These are phyloP conservation scores for Hippopotamus amphibius DNA, from an alignment of 2,113 vertebrate species.

Conservation along the genomic window DNA sequence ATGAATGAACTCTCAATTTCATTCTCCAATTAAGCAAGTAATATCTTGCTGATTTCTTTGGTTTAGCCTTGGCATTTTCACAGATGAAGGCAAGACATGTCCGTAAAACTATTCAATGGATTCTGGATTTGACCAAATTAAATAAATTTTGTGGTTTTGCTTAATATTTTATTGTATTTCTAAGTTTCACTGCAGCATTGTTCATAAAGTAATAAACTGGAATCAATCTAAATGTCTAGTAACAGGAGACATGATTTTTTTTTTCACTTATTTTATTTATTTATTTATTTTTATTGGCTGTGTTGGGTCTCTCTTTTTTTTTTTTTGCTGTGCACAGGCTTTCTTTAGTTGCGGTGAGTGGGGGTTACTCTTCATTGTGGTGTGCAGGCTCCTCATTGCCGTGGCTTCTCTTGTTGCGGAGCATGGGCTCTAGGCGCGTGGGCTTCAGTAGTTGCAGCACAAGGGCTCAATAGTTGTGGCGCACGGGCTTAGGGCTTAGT, in stretches of 20 bases:
- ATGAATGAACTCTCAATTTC: not conserved
- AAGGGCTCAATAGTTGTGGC: too few species aligned
- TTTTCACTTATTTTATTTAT: too few species aligned
- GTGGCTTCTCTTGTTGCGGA: too few species aligned
- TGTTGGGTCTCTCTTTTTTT: too few species aligned
- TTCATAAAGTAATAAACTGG: conserved; percentile 43
- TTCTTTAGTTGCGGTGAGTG: too few species aligned
- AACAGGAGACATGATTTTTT: not conserved
- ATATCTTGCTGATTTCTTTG: conserved; percentile 47
- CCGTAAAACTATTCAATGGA: conserved; percentile 41
- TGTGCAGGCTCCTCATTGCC: too few species aligned
- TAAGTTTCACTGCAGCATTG: not conserved
- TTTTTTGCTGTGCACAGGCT: too few species aligned
- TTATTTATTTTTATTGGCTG: too few species aligned
- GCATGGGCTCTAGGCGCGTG: too few species aligned
- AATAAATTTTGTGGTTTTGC: conserved; percentile 52
- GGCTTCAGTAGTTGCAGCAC: too few species aligned
- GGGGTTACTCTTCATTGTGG: too few species aligned
- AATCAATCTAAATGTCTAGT: not conserved
- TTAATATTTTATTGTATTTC: conserved; percentile 48
- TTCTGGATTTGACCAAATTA: conserved; percentile 64
- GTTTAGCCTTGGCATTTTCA: conserved; percentile 58
- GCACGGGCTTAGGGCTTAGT: too few species aligned
- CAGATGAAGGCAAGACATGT: conserved; percentile 62
- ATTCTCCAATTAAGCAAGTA: conserved; percentile 22